Percentiles rank a stretch among this genome's conserved stretches.
Conservation (phyloP, 2,888 invertebrate species). For the Orchesellides sinensis region DNA sequence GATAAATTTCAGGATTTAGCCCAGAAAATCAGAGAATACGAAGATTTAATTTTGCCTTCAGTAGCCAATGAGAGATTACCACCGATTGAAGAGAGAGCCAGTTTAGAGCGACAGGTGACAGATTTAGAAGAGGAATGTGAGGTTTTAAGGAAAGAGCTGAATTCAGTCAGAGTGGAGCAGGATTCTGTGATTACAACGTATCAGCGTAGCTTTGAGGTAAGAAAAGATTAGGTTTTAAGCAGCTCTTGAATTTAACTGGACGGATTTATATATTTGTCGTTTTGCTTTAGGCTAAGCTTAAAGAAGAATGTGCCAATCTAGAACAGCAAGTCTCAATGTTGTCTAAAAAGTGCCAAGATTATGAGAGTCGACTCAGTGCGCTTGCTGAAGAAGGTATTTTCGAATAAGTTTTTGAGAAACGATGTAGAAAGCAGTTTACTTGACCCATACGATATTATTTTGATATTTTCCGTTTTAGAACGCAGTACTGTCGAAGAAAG, state of each 20-base stretch:
- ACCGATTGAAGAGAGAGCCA: constrained; percentile 86
- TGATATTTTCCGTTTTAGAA: constrained; percentile 29
- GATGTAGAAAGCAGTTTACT: no score
- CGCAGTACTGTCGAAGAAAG: constrained; percentile 68
- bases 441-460: no score
- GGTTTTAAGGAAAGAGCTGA: constrained; percentile 78
- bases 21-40: constrained; percentile 87
- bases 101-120: constrained; percentile 82
- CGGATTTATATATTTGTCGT: neutral
- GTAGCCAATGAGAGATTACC: constrained; percentile 80
- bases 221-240: neutral
- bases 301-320: constrained; percentile 69
- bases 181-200: constrained; percentile 64
- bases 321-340: constrained; percentile 71
- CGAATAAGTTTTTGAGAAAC: no score
- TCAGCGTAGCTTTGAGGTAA: constrained; percentile 67
- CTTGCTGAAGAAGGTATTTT: constrained; percentile 69
- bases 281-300: constrained; percentile 50
- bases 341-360: constrained; percentile 72
- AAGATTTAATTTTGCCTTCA: constrained; percentile 82
- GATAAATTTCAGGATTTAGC: constrained; percentile 86
- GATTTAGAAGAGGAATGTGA: constrained; percentile 85
- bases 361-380: constrained; percentile 69
- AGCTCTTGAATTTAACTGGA: no score
- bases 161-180: constrained; percentile 72